A percentile compares a stretch with the other conserved stretches of the same genome.
Conservation (phyloP, 2,113 vertebrate genomes). For the Elephantulus edwardii region DNA sequence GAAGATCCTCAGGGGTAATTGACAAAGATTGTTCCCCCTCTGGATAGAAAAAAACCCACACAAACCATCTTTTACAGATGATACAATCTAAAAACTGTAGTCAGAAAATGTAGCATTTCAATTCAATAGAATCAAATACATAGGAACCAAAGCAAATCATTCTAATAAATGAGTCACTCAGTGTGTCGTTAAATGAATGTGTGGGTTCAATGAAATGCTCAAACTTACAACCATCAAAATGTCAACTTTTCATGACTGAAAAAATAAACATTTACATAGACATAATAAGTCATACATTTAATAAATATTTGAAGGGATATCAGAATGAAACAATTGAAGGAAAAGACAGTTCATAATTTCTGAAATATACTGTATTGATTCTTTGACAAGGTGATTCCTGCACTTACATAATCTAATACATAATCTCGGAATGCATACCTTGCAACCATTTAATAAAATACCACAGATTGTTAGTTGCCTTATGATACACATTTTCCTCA, state of each 20-base stretch:
- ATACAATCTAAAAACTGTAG: background rate
- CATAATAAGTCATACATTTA: conserved; percentile 5
- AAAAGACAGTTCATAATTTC: conserved; percentile 50
- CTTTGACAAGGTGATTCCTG: background rate
- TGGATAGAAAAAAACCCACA: background rate
- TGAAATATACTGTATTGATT: conserved; percentile 36
- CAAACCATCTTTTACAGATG: background rate
- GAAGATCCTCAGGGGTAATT: background rate
- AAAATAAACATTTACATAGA: conserved; percentile 43
- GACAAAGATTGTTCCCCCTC: conserved; percentile 39
- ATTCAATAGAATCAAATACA: background rate
- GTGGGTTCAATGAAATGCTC: background rate
- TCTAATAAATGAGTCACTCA: conserved; percentile 19
- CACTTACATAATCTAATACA: conserved; percentile 19
- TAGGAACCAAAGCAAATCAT: conserved; percentile 18
- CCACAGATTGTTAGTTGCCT: background rate
- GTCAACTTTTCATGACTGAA: conserved; percentile 49
- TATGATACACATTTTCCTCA: conserved; percentile 3
- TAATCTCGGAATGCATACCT: background rate
- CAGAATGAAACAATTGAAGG: conserved; percentile 40
- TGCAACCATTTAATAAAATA: background rate
- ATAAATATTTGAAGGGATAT: conserved; percentile 48
- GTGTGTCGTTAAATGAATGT: conserved; percentile 47
- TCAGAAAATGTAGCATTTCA: conserved; percentile 33
- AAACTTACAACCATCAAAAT: conserved; percentile 36